Percentiles rank a stretch among this genome's conserved stretches.
Conservation (phyloP, 2,797 vertebrate species). For the Thalassophryne amazonica region DNA sequence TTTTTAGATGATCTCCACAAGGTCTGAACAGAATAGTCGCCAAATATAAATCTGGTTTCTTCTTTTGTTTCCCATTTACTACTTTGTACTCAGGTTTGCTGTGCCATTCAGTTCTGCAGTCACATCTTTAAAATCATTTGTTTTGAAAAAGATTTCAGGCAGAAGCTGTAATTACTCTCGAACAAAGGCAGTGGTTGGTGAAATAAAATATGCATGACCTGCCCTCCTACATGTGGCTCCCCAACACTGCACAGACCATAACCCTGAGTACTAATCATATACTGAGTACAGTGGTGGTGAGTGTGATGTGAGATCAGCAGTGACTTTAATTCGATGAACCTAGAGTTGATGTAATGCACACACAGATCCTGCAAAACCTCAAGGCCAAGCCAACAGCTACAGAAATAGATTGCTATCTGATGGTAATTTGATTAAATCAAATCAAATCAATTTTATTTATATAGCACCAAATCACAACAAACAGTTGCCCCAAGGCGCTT, state of each 20-base stretch:
- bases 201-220: constrained; percentile 14
- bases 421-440: constrained; percentile 28
- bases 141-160: constrained; percentile 5
- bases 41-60: background rate
- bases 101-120: constrained; percentile 2
- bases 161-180: constrained; percentile 11
- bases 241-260: background rate
- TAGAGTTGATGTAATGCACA: constrained; percentile 14
- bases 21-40: background rate
- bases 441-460: too few relatives aligned
- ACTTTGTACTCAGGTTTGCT: constrained; percentile 13
- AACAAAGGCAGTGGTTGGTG: background rate
- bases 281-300: background rate
- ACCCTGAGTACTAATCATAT: background rate
- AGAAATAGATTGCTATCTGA: constrained; percentile 23
- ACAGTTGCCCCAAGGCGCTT: too few relatives aligned
- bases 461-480: too few relatives aligned
- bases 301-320: constrained; percentile 2
- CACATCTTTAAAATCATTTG: constrained; percentile 14
- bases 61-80: background rate
- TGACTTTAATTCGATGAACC: constrained; percentile 31
- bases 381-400: constrained; percentile 27
- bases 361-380: constrained; percentile 2
- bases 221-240: constrained; percentile 17
- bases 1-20: background rate